Conservation (phyloP, 2,113 vertebrate species). For the Sarotherodon lohbergeri region DNA sequence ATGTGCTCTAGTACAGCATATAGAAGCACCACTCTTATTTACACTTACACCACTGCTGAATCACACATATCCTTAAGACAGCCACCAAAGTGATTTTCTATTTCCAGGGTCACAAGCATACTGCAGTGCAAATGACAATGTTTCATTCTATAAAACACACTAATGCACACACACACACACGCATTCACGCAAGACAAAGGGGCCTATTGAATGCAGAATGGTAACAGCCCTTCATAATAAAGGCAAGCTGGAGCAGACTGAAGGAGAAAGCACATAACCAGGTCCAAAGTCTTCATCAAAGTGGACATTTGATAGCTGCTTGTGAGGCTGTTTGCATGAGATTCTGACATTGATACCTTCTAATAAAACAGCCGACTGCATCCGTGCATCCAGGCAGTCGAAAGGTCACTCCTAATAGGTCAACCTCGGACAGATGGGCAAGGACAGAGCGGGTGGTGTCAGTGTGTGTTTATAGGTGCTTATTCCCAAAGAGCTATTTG, state of each 20-base stretch:
- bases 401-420: constrained; percentile 65
- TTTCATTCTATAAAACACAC: constrained; percentile 21
- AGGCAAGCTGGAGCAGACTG: constrained; percentile 56
- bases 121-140: constrained; percentile 11
- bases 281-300: constrained; percentile 71
- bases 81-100: not conserved
- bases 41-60: not conserved
- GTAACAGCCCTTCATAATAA: constrained; percentile 71
- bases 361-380: constrained; percentile 62
- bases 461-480: not conserved
- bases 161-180: not conserved
- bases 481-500: not conserved
- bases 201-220: constrained; percentile 71
- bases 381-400: constrained; percentile 52
- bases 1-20: not conserved
- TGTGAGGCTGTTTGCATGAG: constrained; percentile 40
- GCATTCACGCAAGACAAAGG: constrained; percentile 64
- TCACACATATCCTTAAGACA: not conserved
- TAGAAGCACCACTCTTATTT: not conserved
- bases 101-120: constrained; percentile 1
- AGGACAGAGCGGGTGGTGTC: not conserved
- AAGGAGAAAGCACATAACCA: constrained; percentile 54
- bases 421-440: constrained; percentile 58
- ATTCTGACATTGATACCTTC: constrained; percentile 60
- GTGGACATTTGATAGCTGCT: constrained; percentile 73